Evolutionary conservation across 2,888 invertebrate genomes (phyloP).

Genomic region (Drosophila merina): DNA sequence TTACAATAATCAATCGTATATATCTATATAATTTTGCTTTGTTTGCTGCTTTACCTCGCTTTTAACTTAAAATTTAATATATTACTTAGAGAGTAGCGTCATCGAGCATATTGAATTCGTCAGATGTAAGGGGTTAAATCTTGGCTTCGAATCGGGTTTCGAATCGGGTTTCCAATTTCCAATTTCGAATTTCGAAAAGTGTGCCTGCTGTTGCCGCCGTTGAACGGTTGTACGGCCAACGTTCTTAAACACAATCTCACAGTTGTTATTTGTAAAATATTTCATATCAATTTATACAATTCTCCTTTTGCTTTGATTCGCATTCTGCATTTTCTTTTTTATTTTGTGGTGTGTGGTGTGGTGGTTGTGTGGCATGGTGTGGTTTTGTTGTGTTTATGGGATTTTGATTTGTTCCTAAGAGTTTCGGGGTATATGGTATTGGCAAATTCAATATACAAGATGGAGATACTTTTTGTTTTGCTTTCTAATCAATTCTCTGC

Average conservation of each 20-base stretch:
- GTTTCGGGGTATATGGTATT: conserved; percentile 40
- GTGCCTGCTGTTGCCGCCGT: conserved; percentile 40
- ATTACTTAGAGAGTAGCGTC: conserved; percentile 80
- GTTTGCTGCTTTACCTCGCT: conserved; percentile 61
- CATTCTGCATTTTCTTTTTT: conserved; percentile 15
- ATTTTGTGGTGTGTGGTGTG: conserved; percentile 11
- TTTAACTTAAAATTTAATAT: conserved; percentile 66
- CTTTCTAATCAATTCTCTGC: conserved; percentile 48
- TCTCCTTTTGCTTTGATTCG: conserved; percentile 36
- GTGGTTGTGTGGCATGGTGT: not conserved
- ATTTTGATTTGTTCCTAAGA: conserved; percentile 16
- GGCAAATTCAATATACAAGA: conserved; percentile 81
- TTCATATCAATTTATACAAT: conserved; percentile 50
- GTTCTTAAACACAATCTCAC: conserved; percentile 67
- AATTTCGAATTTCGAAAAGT: conserved; percentile 33
- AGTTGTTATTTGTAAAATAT: conserved; percentile 53
- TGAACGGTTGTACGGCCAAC: conserved; percentile 65
- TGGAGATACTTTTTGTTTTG: conserved; percentile 71
- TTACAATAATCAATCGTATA: conserved; percentile 72
- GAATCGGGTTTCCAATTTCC: conserved; percentile 4
- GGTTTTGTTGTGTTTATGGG: conserved; percentile 14
- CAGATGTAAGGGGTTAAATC: conserved; percentile 63
- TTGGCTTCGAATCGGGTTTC: conserved; percentile 39
- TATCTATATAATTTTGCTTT: conserved; percentile 53
- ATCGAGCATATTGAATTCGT: conserved; percentile 82